Percentiles rank a stretch among this genome's conserved stretches.
Evolutionary conservation across 2,113 vertebrate genomes (phyloP).

Genomic region (Oxyruncus cristatus): DNA sequence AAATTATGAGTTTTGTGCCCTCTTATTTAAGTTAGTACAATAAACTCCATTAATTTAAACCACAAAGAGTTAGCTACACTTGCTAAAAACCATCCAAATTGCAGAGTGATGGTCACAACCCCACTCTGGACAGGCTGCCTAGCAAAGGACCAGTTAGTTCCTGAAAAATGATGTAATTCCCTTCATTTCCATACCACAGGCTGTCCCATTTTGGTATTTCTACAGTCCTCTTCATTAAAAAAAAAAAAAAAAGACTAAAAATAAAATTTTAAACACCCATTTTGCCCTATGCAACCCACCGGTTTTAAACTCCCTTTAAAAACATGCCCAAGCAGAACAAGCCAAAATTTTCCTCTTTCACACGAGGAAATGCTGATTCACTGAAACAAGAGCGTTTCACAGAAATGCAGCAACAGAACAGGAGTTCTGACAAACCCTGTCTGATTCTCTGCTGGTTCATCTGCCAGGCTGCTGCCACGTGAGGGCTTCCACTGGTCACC

Average conservation of each 20-base stretch:
- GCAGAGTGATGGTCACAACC: neutral
- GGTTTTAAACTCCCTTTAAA: neutral
- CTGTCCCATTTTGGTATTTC: neutral
- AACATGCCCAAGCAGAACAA: neutral
- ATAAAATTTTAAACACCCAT: neutral
- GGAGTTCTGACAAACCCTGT: neutral
- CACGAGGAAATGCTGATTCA: conserved; percentile 48
- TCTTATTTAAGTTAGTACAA: neutral
- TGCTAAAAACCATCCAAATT: neutral
- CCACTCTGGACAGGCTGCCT: neutral
- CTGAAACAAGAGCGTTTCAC: neutral
- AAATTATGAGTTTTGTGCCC: neutral
- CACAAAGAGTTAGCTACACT: neutral
- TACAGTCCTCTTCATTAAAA: neutral
- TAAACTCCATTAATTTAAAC: neutral
- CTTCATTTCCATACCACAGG: neutral
- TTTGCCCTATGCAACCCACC: neutral
- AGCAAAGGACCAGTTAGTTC: neutral
- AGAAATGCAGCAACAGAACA: neutral
- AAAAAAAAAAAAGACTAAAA: neutral
- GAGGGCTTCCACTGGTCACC: neutral
- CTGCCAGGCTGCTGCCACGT: neutral
- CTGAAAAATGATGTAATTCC: neutral
- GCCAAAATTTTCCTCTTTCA: neutral
- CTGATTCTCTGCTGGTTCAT: neutral